phyloP scores from a whole-genome alignment of 2,797 vertebrate genomes.

The Tangara arthus region DNA sequence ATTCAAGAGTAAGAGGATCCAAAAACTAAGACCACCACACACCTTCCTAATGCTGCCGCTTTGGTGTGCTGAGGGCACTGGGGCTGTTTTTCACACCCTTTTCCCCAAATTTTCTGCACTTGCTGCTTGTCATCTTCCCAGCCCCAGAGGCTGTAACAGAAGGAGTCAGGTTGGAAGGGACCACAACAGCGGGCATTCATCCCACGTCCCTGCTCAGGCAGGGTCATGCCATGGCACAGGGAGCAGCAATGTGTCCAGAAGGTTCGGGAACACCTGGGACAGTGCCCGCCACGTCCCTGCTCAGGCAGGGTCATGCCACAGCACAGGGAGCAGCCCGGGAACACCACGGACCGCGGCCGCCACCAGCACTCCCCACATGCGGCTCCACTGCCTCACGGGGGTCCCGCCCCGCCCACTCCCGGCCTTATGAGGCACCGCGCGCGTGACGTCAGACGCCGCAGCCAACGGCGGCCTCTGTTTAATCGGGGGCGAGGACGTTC shows the following conservation, averaged over 20 bases:
- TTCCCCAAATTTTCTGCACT: fast-evolving
- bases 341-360: fast-evolving
- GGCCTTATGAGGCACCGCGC: fast-evolving
- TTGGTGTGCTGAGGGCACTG: fast-evolving
- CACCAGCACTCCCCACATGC: fast-evolving
- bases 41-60: fast-evolving
- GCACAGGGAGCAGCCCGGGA: fast-evolving
- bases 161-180: too few relatives aligned
- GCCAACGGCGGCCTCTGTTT: neutral
- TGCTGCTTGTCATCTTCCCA: fast-evolving
- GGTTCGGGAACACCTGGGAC: too few relatives aligned
- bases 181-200: fast-evolving
- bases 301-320: fast-evolving
- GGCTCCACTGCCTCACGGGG: fast-evolving
- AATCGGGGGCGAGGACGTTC: fast-evolving
- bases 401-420: fast-evolving
- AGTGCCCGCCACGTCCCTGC: too few relatives aligned
- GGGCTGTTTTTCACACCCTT: fast-evolving
- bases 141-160: fast-evolving
- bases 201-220: too few relatives aligned
- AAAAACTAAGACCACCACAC: fast-evolving
- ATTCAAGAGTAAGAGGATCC: fast-evolving
- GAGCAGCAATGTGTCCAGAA: too few relatives aligned
- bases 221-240: fast-evolving
- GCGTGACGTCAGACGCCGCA: neutral